Evolutionary conservation across 2,888 invertebrate genomes (phyloP), one percentile per base, ranked within the genome.

Genomic region (Xestia xanthographa): DNA sequence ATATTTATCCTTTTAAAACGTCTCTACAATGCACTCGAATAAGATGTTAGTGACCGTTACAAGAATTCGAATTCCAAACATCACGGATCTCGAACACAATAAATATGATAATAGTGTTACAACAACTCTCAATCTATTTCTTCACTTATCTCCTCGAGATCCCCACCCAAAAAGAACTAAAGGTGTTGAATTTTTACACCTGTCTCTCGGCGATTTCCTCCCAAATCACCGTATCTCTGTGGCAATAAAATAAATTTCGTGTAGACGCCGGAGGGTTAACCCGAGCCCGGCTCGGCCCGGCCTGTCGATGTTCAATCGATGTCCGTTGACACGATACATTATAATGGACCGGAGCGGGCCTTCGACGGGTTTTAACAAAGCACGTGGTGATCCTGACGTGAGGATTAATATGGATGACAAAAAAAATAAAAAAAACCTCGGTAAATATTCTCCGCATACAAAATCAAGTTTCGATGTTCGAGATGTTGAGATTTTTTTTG

Each of bases 291-390:
- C 89, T 90, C 88, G 89, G 90, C 87, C 91, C 90, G 90, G 93
- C 92, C 93, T 94, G 95, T 95, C 96, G 95, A 95, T 95, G 95
- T 95, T 95, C 96, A 94, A 94, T 95, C 95, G 95, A 94, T 96
- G 96, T 95, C 93, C 95, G 95, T 95, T 96, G 96, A 96, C 96
- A 96, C 95, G 95, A 95, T 94, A 95, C 95, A 95, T 96, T 96
- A 96, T 95, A 96, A 96, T 95, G 96, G 96, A 92, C 93, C 93
- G 92, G 87, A 93, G 92, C 93, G 91, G 90, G 92, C 89, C 92
- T 94, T 95, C 95, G 94, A 95, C 95, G 93, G 94, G 94, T 94
- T 95, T 94, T 93, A 95, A 96, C 95, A 95, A 96, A 95, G 95
- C 95, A 95, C 95, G 95, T 95, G 95, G 95, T 94, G 94, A 93